phyloP scores from a whole-genome alignment of 2,888 invertebrate genomes.

The Microdon myrmicae region DNA sequence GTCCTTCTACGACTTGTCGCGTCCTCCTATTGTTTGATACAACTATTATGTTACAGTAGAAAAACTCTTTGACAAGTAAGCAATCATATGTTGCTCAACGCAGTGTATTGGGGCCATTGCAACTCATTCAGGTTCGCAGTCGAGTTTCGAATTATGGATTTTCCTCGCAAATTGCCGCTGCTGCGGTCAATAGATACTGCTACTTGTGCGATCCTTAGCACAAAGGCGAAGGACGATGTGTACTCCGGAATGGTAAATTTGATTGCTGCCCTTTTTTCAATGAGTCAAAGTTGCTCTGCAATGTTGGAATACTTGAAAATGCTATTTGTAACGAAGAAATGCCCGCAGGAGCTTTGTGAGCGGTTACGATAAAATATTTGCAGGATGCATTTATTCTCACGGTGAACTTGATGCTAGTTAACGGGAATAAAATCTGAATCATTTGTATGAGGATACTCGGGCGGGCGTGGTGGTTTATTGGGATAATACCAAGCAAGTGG shows the following conservation, averaged over 20 bases:
- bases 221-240: not conserved
- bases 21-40: conserved; percentile 26
- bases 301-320: conserved; percentile 28
- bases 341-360: conserved; percentile 34
- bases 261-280: not conserved
- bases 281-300: not conserved
- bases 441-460: too few relatives aligned
- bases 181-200: conserved; percentile 10
- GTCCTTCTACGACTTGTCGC: conserved; percentile 28
- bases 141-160: conserved; percentile 32
- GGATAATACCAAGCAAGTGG: too few relatives aligned
- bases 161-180: conserved; percentile 33
- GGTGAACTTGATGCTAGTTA: too few relatives aligned
- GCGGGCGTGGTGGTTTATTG: too few relatives aligned
- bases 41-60: not conserved
- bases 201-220: not conserved
- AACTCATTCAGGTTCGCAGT: conserved; percentile 50
- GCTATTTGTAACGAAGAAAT: conserved; percentile 12
- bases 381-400: conserved; percentile 22
- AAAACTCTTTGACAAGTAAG: conserved; percentile 20
- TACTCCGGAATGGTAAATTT: conserved; percentile 6
- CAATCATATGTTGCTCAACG: conserved; percentile 38
- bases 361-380: conserved; percentile 14
- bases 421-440: too few relatives aligned
- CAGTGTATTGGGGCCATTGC: conserved; percentile 49